These are phyloP conservation scores for Acanthopagrus latus DNA, from an alignment of 2,797 vertebrate genomes.

Conservation along the genomic window DNA sequence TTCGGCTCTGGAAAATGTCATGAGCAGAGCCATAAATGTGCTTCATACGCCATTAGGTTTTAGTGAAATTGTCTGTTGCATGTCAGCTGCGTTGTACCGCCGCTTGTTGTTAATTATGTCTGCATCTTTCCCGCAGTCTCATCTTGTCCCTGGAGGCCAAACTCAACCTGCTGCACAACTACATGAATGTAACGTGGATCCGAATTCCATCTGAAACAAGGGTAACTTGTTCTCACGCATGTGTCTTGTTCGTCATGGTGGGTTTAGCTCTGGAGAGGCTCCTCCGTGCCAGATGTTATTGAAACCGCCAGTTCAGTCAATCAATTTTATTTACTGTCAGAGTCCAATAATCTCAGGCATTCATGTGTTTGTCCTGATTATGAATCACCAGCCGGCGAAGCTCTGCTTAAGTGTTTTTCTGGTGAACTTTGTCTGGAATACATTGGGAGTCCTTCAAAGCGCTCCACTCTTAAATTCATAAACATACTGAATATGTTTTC, in stretches of 20 bases:
- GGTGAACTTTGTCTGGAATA: constrained; percentile 19
- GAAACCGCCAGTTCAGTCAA: constrained; percentile 51
- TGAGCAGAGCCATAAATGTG: not conserved
- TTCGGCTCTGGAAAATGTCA: constrained; percentile 9
- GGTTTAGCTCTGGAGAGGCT: constrained; percentile 24
- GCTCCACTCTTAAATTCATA: not conserved
- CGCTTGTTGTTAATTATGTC: constrained; percentile 33
- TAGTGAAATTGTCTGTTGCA: not conserved
- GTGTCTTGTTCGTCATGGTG: constrained; percentile 50
- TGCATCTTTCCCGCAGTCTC: constrained; percentile 84
- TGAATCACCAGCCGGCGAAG: constrained; percentile 27
- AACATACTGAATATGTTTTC: constrained; percentile 26
- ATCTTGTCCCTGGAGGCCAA: constrained; percentile 99
- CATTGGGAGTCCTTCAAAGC: not conserved
- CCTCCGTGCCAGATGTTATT: constrained; percentile 59
- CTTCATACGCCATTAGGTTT: not conserved
- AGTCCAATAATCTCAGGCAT: constrained; percentile 35
- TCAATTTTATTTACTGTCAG: constrained; percentile 60
- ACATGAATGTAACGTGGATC: constrained; percentile 99
- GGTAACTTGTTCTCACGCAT: constrained; percentile 81
- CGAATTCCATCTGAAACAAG: constrained; percentile 98
- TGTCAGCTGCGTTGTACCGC: not conserved
- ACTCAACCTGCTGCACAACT: constrained; percentile 98
- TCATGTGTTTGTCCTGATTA: constrained; percentile 26
- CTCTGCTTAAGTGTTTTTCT: not conserved